Conservation (phyloP, 1,140 invertebrate species). For the Amphibalanus amphitrite region DNA sequence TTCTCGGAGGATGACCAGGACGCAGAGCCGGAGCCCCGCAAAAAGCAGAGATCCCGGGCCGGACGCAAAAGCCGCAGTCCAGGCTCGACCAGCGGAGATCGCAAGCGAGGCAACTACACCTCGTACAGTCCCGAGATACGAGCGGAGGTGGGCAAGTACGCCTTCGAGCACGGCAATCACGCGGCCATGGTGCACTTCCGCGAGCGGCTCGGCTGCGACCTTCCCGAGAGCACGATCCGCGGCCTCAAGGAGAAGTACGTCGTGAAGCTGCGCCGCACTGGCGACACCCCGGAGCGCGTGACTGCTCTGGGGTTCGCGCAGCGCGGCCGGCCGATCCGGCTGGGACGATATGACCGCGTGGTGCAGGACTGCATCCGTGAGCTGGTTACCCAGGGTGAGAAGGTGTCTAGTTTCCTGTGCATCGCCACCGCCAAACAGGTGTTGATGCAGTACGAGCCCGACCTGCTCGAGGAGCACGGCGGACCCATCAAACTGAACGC, state of each 20-base stretch:
- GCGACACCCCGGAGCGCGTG: conserved; percentile 17
- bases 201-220: conserved; percentile 22
- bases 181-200: conserved; percentile 24
- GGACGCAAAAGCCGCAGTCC: background rate
- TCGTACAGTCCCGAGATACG: conserved; percentile 27
- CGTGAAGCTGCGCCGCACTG: conserved; percentile 19
- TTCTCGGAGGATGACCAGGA: conserved; percentile 9
- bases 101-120: conserved; percentile 23
- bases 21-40: too few relatives aligned
- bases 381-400: conserved; percentile 25
- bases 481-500: conserved; percentile 25
- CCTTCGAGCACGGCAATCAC: conserved; percentile 25
- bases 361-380: conserved; percentile 27
- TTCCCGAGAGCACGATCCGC: conserved; percentile 27
- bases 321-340: conserved; percentile 24
- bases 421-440: conserved; percentile 27
- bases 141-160: conserved; percentile 27
- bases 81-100: background rate
- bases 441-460: conserved; percentile 25
- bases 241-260: conserved; percentile 26
- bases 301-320: conserved; percentile 24
- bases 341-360: conserved; percentile 27
- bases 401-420: conserved; percentile 24
- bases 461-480: conserved; percentile 25
- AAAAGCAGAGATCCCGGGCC: conserved; percentile 8